These are phyloP conservation scores for Seriola aureovittata DNA, from an alignment of 2,113 vertebrate species.

Conservation along the genomic window DNA sequence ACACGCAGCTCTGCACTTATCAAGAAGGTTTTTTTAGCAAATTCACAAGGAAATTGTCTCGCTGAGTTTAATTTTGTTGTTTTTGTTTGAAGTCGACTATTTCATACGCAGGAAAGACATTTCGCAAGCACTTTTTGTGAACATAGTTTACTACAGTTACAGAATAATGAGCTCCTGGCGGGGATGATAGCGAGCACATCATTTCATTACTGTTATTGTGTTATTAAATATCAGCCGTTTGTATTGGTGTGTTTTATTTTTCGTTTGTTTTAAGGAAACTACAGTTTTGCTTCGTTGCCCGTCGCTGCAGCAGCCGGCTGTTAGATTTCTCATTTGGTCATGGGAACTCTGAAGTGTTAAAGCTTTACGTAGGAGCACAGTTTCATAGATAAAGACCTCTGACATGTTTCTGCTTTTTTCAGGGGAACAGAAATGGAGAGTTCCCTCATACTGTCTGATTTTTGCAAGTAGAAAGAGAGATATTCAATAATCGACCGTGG, in stretches of 20 bases:
- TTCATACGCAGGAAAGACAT: background rate
- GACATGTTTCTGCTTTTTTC: background rate
- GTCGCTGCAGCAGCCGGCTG: background rate
- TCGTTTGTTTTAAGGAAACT: background rate
- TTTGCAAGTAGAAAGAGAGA: conserved; percentile 3
- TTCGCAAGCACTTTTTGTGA: background rate
- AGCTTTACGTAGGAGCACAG: background rate
- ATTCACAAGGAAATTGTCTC: too few species aligned
- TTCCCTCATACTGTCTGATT: background rate
- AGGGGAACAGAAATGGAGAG: background rate
- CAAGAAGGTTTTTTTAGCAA: background rate
- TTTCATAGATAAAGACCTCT: background rate
- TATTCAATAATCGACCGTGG: conserved; percentile 13
- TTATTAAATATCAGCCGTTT: too few species aligned
- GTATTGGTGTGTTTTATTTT: background rate
- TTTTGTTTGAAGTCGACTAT: background rate
- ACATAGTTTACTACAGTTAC: background rate
- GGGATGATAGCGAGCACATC: background rate
- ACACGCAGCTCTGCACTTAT: conserved; percentile 9
- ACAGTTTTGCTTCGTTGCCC: background rate
- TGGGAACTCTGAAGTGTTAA: background rate
- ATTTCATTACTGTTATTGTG: background rate
- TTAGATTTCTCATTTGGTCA: background rate
- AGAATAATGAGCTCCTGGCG: conserved; percentile 14
- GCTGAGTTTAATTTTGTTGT: too few species aligned